A percentile compares a stretch with the other conserved stretches of the same genome.
phyloP scores from a whole-genome alignment of 53 echinoderm and acorn worm genomes.

The Astropecten irregularis region DNA sequence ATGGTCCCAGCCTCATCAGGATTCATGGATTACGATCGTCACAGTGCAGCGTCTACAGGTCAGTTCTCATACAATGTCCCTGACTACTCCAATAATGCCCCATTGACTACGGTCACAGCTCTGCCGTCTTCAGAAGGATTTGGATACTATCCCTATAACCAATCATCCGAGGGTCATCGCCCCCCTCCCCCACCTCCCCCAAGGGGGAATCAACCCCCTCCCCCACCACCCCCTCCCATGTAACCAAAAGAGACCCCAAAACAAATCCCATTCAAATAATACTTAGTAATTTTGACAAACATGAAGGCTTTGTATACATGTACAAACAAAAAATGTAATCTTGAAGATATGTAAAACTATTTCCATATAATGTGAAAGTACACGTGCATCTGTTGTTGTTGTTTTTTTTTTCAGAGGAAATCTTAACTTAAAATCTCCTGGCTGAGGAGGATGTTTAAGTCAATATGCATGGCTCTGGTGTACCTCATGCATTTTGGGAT shows the following conservation, averaged over 20 bases:
- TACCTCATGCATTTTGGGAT: too few species aligned
- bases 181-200: conserved; percentile 73
- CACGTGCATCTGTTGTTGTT: too few species aligned
- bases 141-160: conserved; percentile 17
- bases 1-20: conserved; percentile 47
- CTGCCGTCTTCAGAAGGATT: conserved; percentile 62
- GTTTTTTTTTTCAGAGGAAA: neutral
- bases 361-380: neutral
- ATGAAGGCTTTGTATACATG: neutral
- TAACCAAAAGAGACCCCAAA: neutral
- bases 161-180: conserved; percentile 25
- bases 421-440: too few species aligned
- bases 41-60: conserved; percentile 30
- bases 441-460: neutral
- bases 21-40: conserved; percentile 6
- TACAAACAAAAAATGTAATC: conserved; percentile 25
- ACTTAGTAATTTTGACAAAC: neutral
- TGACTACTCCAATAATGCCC: conserved; percentile 43
- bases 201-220: conserved; percentile 46
- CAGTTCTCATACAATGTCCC: conserved; percentile 53
- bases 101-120: conserved; percentile 75
- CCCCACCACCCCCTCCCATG: conserved; percentile 61
- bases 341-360: neutral
- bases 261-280: neutral
- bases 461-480: neutral